These are phyloP conservation scores for Ennomos fuscantarius DNA, from an alignment of 2,888 invertebrate genomes.

Conservation along the genomic window DNA sequence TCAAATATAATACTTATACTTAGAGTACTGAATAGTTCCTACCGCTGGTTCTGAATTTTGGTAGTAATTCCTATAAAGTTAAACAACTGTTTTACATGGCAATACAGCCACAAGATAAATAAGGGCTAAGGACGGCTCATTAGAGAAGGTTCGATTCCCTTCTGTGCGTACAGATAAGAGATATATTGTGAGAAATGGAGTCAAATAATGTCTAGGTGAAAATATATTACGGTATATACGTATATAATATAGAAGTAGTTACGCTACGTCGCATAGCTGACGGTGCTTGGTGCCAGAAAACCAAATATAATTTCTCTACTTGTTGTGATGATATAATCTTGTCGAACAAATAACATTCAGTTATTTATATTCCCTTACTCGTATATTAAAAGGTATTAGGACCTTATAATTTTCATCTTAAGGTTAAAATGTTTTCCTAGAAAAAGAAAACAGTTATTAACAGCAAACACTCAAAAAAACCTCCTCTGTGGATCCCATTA, in stretches of 20 bases:
- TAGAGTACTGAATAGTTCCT: too few species aligned
- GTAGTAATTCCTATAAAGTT: constrained; percentile 6
- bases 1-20: too few species aligned
- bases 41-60: too few species aligned
- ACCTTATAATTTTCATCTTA: too few species aligned
- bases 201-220: constrained; percentile 25
- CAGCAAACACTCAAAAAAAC: too few species aligned
- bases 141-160: constrained; percentile 37
- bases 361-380: too few species aligned
- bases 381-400: too few species aligned
- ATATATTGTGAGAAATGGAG: constrained; percentile 26
- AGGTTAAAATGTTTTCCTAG: too few species aligned
- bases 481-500: too few species aligned
- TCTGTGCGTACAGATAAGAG: constrained; percentile 34
- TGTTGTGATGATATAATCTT: too few species aligned
- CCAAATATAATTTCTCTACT: constrained; percentile 2
- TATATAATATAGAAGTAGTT: constrained; percentile 1
- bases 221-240: neutral
- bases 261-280: constrained; percentile 1
- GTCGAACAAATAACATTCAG: too few species aligned
- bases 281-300: neutral
- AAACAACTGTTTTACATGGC: constrained; percentile 6
- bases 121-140: constrained; percentile 38
- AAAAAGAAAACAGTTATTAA: too few species aligned
- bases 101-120: constrained; percentile 34